These are phyloP conservation scores for Sinocyclocheilus rhinocerous DNA, from an alignment of 2,113 vertebrate species.

Conservation along the genomic window DNA sequence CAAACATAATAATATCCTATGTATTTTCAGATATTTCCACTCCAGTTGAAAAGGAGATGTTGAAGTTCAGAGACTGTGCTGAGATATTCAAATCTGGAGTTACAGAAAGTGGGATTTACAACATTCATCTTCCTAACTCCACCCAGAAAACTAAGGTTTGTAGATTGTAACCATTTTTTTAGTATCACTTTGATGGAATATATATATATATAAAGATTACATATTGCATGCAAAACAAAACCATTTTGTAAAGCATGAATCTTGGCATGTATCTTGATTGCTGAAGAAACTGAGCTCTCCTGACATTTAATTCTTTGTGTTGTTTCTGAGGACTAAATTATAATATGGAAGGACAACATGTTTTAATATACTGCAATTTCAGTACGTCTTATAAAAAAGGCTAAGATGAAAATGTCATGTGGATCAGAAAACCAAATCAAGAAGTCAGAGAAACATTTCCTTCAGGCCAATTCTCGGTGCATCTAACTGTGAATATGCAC, in stretches of 20 bases:
- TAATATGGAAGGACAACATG: conserved; percentile 53
- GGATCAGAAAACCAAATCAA: conserved; percentile 60
- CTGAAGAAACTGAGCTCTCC: not conserved
- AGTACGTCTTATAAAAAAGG: conserved; percentile 6
- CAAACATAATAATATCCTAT: not conserved
- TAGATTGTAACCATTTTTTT: not conserved
- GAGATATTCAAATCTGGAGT: conserved; percentile 76
- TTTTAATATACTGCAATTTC: conserved; percentile 59
- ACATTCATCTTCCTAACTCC: conserved; percentile 73
- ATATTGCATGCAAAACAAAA: not conserved
- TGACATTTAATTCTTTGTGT: conserved; percentile 55
- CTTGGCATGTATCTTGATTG: conserved; percentile 37
- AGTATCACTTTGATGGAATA: not conserved
- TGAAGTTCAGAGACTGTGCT: conserved; percentile 75
- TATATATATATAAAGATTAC: too few relatives aligned
- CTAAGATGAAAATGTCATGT: conserved; percentile 59
- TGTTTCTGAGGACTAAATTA: conserved; percentile 40
- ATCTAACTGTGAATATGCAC: conserved; percentile 55
- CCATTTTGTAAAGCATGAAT: not conserved
- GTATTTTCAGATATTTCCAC: conserved; percentile 69
- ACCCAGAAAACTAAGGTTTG: conserved; percentile 75
- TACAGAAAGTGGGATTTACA: conserved; percentile 76
- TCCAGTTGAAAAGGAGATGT: conserved; percentile 62
- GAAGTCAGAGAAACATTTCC: conserved; percentile 58
- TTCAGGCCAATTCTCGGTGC: conserved; percentile 49